A percentile compares a stretch with the other conserved stretches of the same genome.
phyloP scores from a whole-genome alignment of 2,113 vertebrate genomes.

The Cyprinodon brontotheroides region DNA sequence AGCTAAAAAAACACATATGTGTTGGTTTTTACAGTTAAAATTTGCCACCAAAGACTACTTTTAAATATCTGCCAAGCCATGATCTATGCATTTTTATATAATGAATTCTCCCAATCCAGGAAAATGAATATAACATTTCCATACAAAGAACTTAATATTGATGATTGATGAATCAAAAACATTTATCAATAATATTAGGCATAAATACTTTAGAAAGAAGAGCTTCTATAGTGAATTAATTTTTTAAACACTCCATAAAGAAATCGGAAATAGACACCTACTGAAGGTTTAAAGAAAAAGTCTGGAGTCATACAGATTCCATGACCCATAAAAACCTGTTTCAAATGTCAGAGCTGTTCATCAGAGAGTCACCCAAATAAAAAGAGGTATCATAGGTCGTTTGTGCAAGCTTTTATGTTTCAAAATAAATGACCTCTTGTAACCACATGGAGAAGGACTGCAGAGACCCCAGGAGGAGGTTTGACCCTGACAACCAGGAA shows the following conservation, averaged over 20 bases:
- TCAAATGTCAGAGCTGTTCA: not conserved
- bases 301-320: not conserved
- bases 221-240: not conserved
- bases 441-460: not conserved
- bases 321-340: not conserved
- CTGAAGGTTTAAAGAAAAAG: not conserved
- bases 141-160: too few species aligned
- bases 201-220: not conserved
- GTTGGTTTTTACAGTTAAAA: too few species aligned
- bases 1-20: too few species aligned
- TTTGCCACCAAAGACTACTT: too few species aligned
- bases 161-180: too few species aligned
- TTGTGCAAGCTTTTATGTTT: constrained; percentile 5
- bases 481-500: not conserved
- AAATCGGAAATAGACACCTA: not conserved
- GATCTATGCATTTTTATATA: too few species aligned
- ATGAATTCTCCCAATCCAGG: too few species aligned
- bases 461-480: not conserved
- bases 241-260: not conserved
- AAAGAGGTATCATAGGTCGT: not conserved
- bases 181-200: too few species aligned
- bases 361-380: constrained; percentile 1
- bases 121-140: too few species aligned
- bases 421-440: not conserved
- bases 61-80: too few species aligned